phyloP scores from a whole-genome alignment of 92 coral and sea anemone genomes.

The Chrysogorgia sp. region DNA sequence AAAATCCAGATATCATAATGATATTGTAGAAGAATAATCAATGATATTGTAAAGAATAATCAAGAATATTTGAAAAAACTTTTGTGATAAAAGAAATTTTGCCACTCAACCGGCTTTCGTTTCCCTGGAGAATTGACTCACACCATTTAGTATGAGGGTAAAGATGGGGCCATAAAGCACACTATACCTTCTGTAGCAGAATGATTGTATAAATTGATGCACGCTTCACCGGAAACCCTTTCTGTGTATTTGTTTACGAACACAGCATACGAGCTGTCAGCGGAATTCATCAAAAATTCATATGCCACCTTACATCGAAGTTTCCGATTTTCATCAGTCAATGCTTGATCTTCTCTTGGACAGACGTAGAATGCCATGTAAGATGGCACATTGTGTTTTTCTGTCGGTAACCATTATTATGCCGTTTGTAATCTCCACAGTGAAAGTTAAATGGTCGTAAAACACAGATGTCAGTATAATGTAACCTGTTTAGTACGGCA shows the following conservation, averaged over 20 bases:
- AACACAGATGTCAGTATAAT: too few relatives aligned
- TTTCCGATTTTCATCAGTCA: neutral
- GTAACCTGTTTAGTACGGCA: too few relatives aligned
- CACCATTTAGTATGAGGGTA: neutral
- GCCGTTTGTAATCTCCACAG: too few relatives aligned
- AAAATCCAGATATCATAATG: too few relatives aligned
- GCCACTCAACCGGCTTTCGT: neutral
- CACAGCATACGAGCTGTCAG: neutral
- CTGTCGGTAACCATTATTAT: too few relatives aligned
- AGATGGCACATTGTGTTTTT: too few relatives aligned
- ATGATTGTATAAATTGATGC: too few relatives aligned
- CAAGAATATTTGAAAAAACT: neutral
- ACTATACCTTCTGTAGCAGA: neutral
- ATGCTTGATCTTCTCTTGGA: too few relatives aligned
- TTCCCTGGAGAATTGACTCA: neutral
- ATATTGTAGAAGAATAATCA: too few relatives aligned
- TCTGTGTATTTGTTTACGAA: neutral
- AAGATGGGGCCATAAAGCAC: neutral
- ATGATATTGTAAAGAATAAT: constrained; percentile 1
- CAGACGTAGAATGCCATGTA: too few relatives aligned
- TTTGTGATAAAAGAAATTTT: constrained; percentile 2
- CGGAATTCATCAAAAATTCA: neutral
- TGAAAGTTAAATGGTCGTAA: too few relatives aligned
- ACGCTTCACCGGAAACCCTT: neutral
- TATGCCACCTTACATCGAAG: constrained; percentile 5